Evolutionary conservation across 2,888 invertebrate species (phyloP), one percentile per base, ranked within the genome.

Genomic region (Harpagoxenus sublaevis): DNA sequence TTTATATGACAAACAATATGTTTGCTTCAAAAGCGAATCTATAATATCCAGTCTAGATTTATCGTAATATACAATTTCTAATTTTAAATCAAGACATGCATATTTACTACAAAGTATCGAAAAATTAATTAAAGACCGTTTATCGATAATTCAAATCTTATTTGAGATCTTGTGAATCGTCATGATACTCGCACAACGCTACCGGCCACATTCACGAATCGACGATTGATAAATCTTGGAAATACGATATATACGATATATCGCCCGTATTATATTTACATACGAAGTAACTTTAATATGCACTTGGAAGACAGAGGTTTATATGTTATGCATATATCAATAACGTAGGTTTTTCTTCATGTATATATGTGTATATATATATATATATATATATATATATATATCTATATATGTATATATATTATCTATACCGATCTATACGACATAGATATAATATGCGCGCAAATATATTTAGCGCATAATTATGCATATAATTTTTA

Each of bases 221-320:
- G 85, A 71, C 79, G 45, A 84, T 68, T 83, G 51, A 81, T 51
- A 55, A 84, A 60, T 86, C 83, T 81, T 82, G 78, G 88, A 88
- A 87, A 84, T 60, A 83, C 78, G 85, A 79, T 42, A 84, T 42
- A 84, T 78, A 82, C 85, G 87, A 89, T 86, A 86, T 60, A 23
- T 23, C 23, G 23, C 23, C 65, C 86, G 86, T 88, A 85, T 87
- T 71, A 78, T 90, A 91, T 91, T 86, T 91, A 92, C 90, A 91
- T 90, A 87, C 87, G 86, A 90, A 90, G 65, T 79, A 91, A 88
- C 91, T 91, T 92, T 89, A 93, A 92, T 94, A 94, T 93, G 92
- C 92, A 92, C 91, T 94, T 95, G 95, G 95, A 95, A 95, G 95
- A 95, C 95, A 94, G 94, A 95, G 93, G 94, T 94, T 94, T 92